Conservation (phyloP, 2,797 vertebrate species). For the Rallus crepitans region DNA sequence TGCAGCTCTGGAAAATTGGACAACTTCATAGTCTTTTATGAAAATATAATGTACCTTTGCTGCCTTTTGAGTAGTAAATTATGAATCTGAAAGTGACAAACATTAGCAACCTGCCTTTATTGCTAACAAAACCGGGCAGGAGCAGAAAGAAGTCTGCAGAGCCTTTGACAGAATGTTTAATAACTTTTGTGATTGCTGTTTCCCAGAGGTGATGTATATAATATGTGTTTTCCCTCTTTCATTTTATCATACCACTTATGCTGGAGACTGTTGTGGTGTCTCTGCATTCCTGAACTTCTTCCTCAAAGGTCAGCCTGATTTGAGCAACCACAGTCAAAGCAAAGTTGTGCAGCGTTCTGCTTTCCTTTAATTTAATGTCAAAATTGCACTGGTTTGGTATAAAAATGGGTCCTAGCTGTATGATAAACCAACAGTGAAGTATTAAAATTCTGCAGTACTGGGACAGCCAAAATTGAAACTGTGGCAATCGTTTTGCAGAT, state of each 20-base stretch:
- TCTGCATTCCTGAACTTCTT: constrained; percentile 67
- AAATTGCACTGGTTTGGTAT: neutral
- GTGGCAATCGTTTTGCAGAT: neutral
- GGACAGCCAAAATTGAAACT: neutral
- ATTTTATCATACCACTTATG: constrained; percentile 64
- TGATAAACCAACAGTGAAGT: neutral
- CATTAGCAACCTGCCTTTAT: constrained; percentile 80
- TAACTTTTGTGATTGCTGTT: constrained; percentile 78
- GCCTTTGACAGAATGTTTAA: constrained; percentile 80
- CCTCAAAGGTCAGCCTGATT: constrained; percentile 41
- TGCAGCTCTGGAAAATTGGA: constrained; percentile 79
- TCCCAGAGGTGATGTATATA: constrained; percentile 77
- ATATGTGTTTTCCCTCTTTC: constrained; percentile 64
- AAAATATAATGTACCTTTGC: constrained; percentile 77
- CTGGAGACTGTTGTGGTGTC: constrained; percentile 59
- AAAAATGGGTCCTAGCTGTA: neutral
- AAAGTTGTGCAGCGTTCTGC: neutral
- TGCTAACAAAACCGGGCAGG: constrained; percentile 69
- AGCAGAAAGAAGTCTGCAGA: constrained; percentile 67
- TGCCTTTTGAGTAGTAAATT: constrained; percentile 81
- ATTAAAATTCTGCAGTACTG: neutral
- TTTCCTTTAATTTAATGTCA: neutral
- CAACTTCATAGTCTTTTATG: constrained; percentile 80
- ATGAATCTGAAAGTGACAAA: constrained; percentile 80
- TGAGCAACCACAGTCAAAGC: constrained; percentile 19